Conservation (phyloP, 2,113 vertebrate species). For the Oryzias melastigma region DNA sequence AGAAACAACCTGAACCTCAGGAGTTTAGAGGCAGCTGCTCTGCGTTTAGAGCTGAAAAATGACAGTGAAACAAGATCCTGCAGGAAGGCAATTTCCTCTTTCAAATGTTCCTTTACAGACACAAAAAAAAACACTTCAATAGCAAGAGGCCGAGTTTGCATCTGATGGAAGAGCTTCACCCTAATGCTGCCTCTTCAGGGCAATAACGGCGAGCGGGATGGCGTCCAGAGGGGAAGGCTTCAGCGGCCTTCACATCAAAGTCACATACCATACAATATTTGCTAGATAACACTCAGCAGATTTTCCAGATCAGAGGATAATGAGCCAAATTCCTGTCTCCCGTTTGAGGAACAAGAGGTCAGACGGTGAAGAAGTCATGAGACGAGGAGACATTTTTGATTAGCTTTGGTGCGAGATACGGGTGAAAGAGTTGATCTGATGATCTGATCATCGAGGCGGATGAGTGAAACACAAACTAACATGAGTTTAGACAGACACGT, state of each 20-base stretch:
- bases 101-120: conserved; percentile 14
- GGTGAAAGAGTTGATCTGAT: conserved; percentile 36
- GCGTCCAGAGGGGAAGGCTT: conserved; percentile 61
- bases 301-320: conserved; percentile 54
- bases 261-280: conserved; percentile 61
- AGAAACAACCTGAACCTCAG: no score
- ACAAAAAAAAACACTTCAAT: conserved; percentile 51
- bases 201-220: conserved; percentile 64
- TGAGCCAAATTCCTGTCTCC: conserved; percentile 53
- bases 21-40: conserved; percentile 6
- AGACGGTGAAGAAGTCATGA: conserved; percentile 33
- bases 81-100: conserved; percentile 63
- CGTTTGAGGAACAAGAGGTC: conserved; percentile 32
- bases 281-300: conserved; percentile 61
- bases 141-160: conserved; percentile 53
- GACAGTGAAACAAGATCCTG: conserved; percentile 14
- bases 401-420: conserved; percentile 30
- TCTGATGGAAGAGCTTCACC: conserved; percentile 53
- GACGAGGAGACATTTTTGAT: conserved; percentile 46
- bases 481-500: no score
- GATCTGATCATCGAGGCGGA: no score
- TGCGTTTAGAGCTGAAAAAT: not conserved
- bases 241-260: conserved; percentile 62
- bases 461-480: not conserved
- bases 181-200: conserved; percentile 69